Conservation (phyloP, 2,797 vertebrate genomes). For the Dromococcyx pavoninus region DNA sequence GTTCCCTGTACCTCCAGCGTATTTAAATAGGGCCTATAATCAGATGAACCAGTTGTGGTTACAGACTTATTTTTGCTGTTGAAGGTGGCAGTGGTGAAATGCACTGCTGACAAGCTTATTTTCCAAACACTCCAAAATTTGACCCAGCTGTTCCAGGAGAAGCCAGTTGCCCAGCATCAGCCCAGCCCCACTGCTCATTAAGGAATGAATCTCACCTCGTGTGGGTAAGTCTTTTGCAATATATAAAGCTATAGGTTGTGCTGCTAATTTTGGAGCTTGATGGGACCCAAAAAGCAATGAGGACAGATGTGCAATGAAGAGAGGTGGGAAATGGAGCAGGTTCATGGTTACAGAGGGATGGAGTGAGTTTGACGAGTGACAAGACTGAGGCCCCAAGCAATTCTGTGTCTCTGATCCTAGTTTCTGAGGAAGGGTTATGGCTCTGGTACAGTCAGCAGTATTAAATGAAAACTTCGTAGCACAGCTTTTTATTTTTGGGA, state of each 20-base stretch:
- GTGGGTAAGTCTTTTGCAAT: accelerated
- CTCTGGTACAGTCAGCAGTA: neutral
- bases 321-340: neutral
- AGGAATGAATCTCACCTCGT: neutral
- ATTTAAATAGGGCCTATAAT: neutral
- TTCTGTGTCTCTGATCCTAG: neutral
- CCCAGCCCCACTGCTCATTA: neutral
- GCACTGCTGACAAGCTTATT: neutral
- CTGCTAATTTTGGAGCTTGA: neutral
- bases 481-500: neutral
- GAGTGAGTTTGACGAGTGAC: neutral
- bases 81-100: neutral
- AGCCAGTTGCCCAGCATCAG: accelerated
- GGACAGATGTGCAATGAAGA: neutral
- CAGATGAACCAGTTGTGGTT: neutral
- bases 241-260: neutral
- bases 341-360: accelerated
- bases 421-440: neutral
- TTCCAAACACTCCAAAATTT: neutral
- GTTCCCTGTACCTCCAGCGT: neutral
- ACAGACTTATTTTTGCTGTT: neutral
- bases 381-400: neutral
- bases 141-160: neutral
- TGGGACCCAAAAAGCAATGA: neutral
- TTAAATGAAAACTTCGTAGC: neutral